A percentile compares a stretch with the other conserved stretches of the same genome.
Evolutionary conservation across 2,797 vertebrate genomes (phyloP).

Genomic region (Enteromius mattozi): DNA sequence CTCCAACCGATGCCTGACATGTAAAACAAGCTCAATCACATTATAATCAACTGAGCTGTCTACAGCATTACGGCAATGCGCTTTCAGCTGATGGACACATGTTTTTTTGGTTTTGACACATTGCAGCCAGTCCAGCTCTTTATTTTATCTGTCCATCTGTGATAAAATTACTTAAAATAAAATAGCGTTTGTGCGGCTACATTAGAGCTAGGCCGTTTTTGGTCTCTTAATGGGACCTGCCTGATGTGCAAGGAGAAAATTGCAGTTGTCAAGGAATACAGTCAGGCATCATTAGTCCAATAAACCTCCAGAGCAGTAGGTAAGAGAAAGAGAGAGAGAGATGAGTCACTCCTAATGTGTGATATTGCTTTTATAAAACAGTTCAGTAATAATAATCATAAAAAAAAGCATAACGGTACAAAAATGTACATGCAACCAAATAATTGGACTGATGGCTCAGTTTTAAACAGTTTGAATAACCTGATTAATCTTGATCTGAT

Average conservation of each 20-base stretch:
- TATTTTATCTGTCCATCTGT: not conserved
- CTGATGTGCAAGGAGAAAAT: conserved; percentile 9
- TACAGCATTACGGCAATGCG: not conserved
- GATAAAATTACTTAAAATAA: not conserved
- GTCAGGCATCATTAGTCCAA: not conserved
- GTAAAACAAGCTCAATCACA: not conserved
- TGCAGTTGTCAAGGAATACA: conserved; percentile 2
- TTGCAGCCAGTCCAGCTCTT: not conserved
- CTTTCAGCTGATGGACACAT: not conserved
- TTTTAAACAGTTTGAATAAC: not conserved
- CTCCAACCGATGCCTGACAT: not conserved
- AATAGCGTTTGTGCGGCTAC: not conserved
- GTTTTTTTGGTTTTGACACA: not conserved
- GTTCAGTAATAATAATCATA: not conserved
- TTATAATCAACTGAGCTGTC: not conserved
- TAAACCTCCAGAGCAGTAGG: conserved; percentile 1
- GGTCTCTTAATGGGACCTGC: not conserved
- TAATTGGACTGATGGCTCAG: not conserved
- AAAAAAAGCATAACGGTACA: not conserved
- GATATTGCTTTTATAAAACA: conserved; percentile 9
- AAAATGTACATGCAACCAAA: not conserved
- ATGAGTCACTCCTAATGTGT: not conserved
- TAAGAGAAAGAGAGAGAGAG: not conserved
- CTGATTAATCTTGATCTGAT: not conserved
- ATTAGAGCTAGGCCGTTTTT: not conserved